Evolutionary conservation across 2,797 vertebrate genomes (phyloP).

Genomic region (Hybognathus amarus): DNA sequence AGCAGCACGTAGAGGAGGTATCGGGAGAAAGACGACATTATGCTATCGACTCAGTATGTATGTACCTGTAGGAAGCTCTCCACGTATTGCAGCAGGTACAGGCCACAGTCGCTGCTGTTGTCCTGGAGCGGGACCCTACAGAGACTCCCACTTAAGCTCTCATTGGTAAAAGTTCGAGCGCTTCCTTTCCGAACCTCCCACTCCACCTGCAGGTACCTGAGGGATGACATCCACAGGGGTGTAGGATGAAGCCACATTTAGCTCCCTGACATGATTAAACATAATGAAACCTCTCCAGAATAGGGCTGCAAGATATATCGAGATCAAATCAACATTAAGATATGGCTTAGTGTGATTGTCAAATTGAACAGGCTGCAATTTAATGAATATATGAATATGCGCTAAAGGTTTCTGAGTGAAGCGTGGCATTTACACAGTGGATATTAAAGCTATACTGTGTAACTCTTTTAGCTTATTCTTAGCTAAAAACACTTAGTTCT

Average conservation of each 20-base stretch:
- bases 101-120: conserved; percentile 94
- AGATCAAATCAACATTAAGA: background rate
- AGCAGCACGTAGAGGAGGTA: background rate
- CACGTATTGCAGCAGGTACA: conserved; percentile 92
- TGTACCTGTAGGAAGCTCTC: conserved; percentile 94
- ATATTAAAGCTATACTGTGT: too few relatives aligned
- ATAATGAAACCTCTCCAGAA: background rate
- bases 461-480: too few relatives aligned
- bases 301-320: background rate
- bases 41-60: too few relatives aligned
- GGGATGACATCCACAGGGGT: conserved; percentile 26
- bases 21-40: background rate
- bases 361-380: background rate
- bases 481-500: too few relatives aligned
- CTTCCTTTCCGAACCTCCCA: conserved; percentile 86
- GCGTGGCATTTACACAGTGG: background rate
- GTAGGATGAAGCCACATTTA: background rate
- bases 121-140: conserved; percentile 93
- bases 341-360: background rate
- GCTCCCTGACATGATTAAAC: background rate
- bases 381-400: background rate
- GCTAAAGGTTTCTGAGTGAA: background rate
- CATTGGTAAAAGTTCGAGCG: conserved; percentile 77
- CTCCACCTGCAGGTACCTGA: conserved; percentile 91
- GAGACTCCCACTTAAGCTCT: conserved; percentile 73